Conservation (phyloP, 2,888 invertebrate species). For the Spisula solida region DNA sequence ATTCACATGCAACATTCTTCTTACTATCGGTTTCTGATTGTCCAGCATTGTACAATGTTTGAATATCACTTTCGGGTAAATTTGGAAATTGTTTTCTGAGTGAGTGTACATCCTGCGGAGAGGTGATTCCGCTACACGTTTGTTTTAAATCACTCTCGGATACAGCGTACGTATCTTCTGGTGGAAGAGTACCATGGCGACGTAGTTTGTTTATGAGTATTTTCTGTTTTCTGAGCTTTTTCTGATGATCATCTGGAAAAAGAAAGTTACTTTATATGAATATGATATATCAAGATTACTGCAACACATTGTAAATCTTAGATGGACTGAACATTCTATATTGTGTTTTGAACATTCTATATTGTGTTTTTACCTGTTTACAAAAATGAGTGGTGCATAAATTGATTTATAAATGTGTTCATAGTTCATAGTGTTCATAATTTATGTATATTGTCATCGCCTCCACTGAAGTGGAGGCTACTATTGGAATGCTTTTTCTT, state of each 20-base stretch:
- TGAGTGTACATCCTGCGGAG: constrained; percentile 61
- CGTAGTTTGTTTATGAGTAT: constrained; percentile 84
- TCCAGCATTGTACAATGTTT: constrained; percentile 61
- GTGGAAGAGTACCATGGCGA: constrained; percentile 78
- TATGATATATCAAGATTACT: neutral
- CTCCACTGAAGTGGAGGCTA: too few species aligned
- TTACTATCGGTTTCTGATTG: constrained; percentile 50
- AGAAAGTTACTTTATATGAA: constrained; percentile 13
- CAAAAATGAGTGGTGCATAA: too few species aligned
- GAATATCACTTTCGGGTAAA: constrained; percentile 70
- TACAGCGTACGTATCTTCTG: constrained; percentile 76
- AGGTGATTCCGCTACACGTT: constrained; percentile 56
- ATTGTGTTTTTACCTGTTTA: too few species aligned
- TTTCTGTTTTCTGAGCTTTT: constrained; percentile 82
- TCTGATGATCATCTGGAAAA: constrained; percentile 84
- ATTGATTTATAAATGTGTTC: too few species aligned
- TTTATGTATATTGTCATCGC: too few species aligned
- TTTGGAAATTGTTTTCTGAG: constrained; percentile 70
- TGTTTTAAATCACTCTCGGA: constrained; percentile 69
- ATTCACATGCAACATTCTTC: constrained; percentile 28
- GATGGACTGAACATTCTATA: too few species aligned
- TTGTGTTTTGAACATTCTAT: too few species aligned
- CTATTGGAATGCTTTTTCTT: too few species aligned
- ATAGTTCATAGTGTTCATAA: too few species aligned
- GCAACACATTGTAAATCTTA: too few species aligned